These are phyloP conservation scores for Hepsetus odoe DNA, from an alignment of 2,113 vertebrate species.

Conservation along the genomic window DNA sequence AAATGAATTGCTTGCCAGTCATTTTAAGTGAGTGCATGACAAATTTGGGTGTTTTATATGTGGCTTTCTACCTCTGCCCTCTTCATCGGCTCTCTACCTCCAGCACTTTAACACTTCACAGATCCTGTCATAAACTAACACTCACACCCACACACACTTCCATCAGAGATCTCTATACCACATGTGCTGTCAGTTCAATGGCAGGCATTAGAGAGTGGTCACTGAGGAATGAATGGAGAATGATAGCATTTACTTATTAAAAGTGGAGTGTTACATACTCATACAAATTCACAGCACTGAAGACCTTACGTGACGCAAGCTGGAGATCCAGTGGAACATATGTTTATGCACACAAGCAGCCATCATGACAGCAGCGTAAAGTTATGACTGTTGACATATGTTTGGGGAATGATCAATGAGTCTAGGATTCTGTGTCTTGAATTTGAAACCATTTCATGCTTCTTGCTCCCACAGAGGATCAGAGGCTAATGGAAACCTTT, in stretches of 20 bases:
- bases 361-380: not conserved
- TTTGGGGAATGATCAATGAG: constrained; percentile 9
- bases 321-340: not conserved
- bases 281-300: not conserved
- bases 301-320: not conserved
- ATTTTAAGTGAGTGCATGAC: not conserved
- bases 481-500: not conserved
- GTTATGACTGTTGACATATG: not conserved
- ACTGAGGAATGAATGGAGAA: constrained; percentile 17
- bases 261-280: not conserved
- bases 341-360: not conserved
- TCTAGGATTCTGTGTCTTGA: not conserved
- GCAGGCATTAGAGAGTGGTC: constrained; percentile 18
- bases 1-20: not conserved
- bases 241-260: constrained; percentile 20
- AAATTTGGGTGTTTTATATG: constrained; percentile 18
- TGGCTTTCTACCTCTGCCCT: not conserved
- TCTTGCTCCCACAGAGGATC: not conserved
- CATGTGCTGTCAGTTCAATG: constrained; percentile 32
- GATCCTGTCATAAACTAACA: constrained; percentile 4
- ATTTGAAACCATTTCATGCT: not conserved
- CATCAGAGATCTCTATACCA: constrained; percentile 5
- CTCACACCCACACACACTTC: constrained; percentile 19
- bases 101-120: constrained; percentile 13
- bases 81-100: constrained; percentile 18